A percentile compares a stretch with the other conserved stretches of the same genome.
Conservation (phyloP, 1,140 invertebrate species). For the Ceratina calcarata region DNA sequence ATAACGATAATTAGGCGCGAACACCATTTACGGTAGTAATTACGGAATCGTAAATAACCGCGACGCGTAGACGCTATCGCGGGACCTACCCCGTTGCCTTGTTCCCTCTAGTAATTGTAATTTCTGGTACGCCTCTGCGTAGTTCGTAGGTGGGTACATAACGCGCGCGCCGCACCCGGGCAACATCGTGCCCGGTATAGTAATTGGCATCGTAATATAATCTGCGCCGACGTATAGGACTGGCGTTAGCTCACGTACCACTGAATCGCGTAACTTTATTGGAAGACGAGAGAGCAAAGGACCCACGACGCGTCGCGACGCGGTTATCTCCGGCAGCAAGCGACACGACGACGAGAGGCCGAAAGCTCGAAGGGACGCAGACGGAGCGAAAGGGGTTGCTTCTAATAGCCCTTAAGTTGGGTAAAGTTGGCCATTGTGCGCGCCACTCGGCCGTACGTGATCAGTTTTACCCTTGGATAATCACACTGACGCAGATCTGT, state of each 20-base stretch:
- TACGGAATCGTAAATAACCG: slow-evolving; percentile 39
- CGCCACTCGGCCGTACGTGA: slow-evolving; percentile 64
- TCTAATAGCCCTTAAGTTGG: slow-evolving; percentile 67
- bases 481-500: slow-evolving; percentile 50
- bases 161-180: slow-evolving; percentile 4
- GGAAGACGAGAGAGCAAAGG: slow-evolving; percentile 54
- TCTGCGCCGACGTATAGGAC: slow-evolving; percentile 55
- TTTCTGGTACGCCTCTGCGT: slow-evolving; percentile 52
- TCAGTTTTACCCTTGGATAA: slow-evolving; percentile 67
- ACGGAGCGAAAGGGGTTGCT: slow-evolving; percentile 63
- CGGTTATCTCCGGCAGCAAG: slow-evolving; percentile 66
- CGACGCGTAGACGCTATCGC: slow-evolving; percentile 52
- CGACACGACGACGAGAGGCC: slow-evolving; percentile 30
- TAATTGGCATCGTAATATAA: slow-evolving; percentile 64
- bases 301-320: slow-evolving; percentile 35
- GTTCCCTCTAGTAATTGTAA: slow-evolving; percentile 47
- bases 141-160: slow-evolving; percentile 32
- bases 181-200: slow-evolving; percentile 53
- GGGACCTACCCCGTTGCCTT: not conserved
- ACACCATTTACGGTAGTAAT: slow-evolving; percentile 24
- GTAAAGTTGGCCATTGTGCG: slow-evolving; percentile 66
- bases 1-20: slow-evolving; percentile 32
- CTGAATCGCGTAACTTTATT: slow-evolving; percentile 65
- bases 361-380: slow-evolving; percentile 57
- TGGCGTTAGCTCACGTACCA: slow-evolving; percentile 57